These are phyloP conservation scores for Aurelia coerulea DNA, from an alignment of 30 jellyfish, hydroid and myxozoan species.

Conservation along the genomic window DNA sequence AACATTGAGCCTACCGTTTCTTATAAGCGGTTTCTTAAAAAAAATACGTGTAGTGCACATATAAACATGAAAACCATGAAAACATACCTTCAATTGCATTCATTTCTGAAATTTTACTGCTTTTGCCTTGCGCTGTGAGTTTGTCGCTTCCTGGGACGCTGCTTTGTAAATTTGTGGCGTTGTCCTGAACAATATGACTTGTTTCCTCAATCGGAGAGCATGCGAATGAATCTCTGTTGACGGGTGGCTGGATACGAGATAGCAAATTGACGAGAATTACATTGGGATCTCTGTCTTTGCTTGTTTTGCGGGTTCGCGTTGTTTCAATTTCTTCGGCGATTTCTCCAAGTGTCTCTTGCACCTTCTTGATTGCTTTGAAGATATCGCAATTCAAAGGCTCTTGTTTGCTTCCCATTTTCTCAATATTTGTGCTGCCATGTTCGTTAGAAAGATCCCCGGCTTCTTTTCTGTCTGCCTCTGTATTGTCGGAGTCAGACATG, in stretches of 20 bases:
- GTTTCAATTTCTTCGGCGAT: conserved; percentile 74
- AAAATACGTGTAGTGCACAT: too few relatives aligned
- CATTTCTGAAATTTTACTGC: too few relatives aligned
- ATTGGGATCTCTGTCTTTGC: conserved; percentile 82
- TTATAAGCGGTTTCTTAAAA: too few relatives aligned
- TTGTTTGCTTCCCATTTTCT: conserved; percentile 21
- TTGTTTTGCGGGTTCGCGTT: conserved; percentile 47
- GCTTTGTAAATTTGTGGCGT: not conserved
- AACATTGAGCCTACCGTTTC: too few relatives aligned
- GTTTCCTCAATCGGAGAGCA: conserved; percentile 51
- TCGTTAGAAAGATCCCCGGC: conserved; percentile 14
- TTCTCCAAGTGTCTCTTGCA: conserved; percentile 85
- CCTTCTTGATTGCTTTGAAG: conserved; percentile 62
- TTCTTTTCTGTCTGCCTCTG: conserved; percentile 8
- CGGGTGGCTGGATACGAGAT: conserved; percentile 89
- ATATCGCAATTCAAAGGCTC: conserved; percentile 34
- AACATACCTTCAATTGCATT: too few relatives aligned
- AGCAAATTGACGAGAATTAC: conserved; percentile 71
- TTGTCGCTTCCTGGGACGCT: conserved; percentile 6
- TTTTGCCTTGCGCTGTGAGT: not conserved
- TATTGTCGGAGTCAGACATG: conserved; percentile 13
- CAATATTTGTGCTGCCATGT: conserved; percentile 16
- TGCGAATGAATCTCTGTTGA: conserved; percentile 63
- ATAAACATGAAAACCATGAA: too few relatives aligned
- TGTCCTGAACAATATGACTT: conserved; percentile 28